These are phyloP conservation scores for Buceros bicornis DNA, from an alignment of 2,797 vertebrate genomes.

Conservation along the genomic window DNA sequence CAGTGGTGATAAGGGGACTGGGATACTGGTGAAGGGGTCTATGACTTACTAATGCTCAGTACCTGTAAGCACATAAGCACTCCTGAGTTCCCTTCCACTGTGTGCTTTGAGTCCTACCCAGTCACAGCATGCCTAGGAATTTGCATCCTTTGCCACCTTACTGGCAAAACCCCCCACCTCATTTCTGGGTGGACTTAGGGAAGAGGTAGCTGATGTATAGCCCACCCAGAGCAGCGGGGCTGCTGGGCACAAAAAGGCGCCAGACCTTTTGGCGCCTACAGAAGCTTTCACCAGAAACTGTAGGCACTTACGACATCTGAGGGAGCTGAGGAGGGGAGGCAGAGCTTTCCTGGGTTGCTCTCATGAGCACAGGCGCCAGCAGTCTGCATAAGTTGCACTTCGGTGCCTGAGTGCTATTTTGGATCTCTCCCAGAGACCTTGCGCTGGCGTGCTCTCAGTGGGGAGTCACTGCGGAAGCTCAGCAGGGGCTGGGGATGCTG, in stretches of 20 bases:
- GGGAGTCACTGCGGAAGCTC: neutral
- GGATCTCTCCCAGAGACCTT: slow-evolving; percentile 62
- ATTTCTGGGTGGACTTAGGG: neutral
- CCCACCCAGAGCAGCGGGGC: neutral
- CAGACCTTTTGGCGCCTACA: slow-evolving; percentile 26
- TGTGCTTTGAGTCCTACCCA: neutral
- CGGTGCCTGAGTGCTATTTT: slow-evolving; percentile 63
- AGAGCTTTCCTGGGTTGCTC: slow-evolving; percentile 38
- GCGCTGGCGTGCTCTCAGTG: neutral
- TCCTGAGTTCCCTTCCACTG: neutral
- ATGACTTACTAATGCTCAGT: neutral
- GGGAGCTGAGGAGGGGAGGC: slow-evolving; percentile 1
- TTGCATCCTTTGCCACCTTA: neutral
- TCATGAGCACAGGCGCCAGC: slow-evolving; percentile 44
- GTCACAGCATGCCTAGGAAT: neutral
- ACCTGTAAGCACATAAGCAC: neutral
- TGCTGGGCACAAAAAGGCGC: neutral
- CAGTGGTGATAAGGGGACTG: neutral
- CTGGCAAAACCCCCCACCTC: neutral
- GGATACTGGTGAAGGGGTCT: neutral
- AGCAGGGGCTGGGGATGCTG: neutral
- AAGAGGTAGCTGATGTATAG: neutral
- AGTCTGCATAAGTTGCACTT: slow-evolving; percentile 54
- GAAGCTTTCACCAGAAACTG: slow-evolving; percentile 1
- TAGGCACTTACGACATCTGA: slow-evolving; percentile 36